Evolutionary conservation across 2,113 vertebrate genomes (phyloP).

Genomic region (Parotia lawesii): DNA sequence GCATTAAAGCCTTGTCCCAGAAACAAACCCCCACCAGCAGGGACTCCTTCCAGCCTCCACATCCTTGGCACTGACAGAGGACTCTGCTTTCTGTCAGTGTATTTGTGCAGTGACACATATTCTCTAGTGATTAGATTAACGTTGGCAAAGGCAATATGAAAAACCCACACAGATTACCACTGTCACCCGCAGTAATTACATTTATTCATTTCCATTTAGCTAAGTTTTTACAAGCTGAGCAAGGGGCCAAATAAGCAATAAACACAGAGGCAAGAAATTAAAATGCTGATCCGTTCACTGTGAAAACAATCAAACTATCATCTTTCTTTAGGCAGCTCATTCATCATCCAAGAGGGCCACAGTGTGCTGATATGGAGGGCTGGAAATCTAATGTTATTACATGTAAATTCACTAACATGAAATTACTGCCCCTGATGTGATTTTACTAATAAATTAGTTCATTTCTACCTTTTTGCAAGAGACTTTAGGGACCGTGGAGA

Average conservation of each 20-base stretch:
- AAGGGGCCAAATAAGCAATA: conserved; percentile 88
- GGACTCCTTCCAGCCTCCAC: conserved; percentile 3
- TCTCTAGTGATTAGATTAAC: conserved; percentile 84
- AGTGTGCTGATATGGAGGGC: conserved; percentile 74
- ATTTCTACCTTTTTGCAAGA: conserved; percentile 79
- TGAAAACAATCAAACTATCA: conserved; percentile 90
- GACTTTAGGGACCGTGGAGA: conserved; percentile 79
- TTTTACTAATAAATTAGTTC: conserved; percentile 89
- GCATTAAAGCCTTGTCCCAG: neutral
- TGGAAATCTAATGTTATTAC: conserved; percentile 83
- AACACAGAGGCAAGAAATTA: conserved; percentile 89
- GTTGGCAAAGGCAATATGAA: conserved; percentile 84
- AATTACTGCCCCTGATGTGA: conserved; percentile 86
- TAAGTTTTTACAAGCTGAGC: conserved; percentile 85
- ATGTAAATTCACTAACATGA: conserved; percentile 89
- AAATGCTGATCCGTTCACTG: conserved; percentile 88
- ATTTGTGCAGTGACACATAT: conserved; percentile 80
- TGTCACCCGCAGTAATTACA: conserved; percentile 88
- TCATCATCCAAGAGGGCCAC: conserved; percentile 80
- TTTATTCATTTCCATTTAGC: conserved; percentile 92
- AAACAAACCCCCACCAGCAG: neutral
- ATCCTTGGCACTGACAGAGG: conserved; percentile 61
- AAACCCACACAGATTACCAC: conserved; percentile 85
- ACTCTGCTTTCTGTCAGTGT: conserved; percentile 81
- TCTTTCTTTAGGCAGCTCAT: conserved; percentile 85